These are phyloP conservation scores for Heliornis fulica DNA, from an alignment of 2,113 vertebrate species.

Conservation along the genomic window DNA sequence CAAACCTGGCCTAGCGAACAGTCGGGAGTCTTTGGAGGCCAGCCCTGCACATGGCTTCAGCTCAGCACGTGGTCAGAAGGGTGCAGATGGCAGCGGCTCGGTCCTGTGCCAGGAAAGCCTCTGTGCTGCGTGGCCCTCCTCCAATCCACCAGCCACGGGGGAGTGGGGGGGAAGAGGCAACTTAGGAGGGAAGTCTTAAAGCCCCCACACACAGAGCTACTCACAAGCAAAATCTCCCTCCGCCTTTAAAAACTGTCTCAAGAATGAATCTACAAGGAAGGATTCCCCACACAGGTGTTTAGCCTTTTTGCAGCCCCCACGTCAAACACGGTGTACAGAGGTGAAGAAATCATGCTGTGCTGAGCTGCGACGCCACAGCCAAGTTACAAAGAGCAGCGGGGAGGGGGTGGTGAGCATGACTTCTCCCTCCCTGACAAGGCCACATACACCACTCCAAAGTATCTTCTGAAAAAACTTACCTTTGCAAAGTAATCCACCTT, in stretches of 20 bases:
- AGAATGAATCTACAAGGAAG: background rate
- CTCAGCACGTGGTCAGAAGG: slow-evolving; percentile 40
- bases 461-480: slow-evolving; percentile 52
- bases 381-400: background rate
- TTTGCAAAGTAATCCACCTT: slow-evolving; percentile 53
- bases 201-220: background rate
- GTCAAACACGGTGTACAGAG: fast-evolving
- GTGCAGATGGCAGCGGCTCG: slow-evolving; percentile 53
- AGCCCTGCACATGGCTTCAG: slow-evolving; percentile 51
- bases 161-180: background rate
- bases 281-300: background rate
- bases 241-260: background rate
- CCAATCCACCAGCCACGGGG: slow-evolving; percentile 50
- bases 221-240: background rate
- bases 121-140: slow-evolving; percentile 43
- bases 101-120: slow-evolving; percentile 45
- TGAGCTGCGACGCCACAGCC: background rate
- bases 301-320: slow-evolving; percentile 9
- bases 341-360: background rate
- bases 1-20: background rate
- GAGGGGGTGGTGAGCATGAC: no score
- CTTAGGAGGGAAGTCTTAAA: background rate
- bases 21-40: slow-evolving; percentile 23
- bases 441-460: background rate
- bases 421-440: background rate